Conservation (phyloP, 2,888 invertebrate species). For the Temnothorax unifasciatus region DNA sequence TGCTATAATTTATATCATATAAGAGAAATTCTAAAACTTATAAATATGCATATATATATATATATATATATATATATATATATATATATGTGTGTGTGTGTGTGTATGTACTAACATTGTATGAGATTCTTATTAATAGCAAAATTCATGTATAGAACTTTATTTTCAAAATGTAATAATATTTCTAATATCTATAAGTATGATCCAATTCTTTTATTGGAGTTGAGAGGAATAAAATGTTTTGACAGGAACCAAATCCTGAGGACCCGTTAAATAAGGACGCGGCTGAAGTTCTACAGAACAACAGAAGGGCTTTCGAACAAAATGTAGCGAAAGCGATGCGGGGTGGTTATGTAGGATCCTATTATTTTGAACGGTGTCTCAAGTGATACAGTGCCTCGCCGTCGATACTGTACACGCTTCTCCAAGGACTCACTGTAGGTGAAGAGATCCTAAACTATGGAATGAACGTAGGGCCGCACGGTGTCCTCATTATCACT, state of each 20-base stretch:
- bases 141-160: neutral
- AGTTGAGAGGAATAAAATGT: constrained; percentile 36
- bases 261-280: constrained; percentile 99
- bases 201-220: neutral
- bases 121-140: neutral
- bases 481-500: constrained; percentile 72
- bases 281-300: constrained; percentile 98
- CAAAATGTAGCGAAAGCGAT: constrained; percentile 98
- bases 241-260: constrained; percentile 96
- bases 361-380: constrained; percentile 98
- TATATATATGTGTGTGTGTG: too few relatives aligned
- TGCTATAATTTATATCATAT: neutral
- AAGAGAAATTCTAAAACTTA: neutral
- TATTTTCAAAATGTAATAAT: neutral
- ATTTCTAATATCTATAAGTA: neutral
- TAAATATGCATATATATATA: neutral
- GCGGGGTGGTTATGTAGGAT: constrained; percentile 98
- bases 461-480: constrained; percentile 71
- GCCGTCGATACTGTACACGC: constrained; percentile 80
- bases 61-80: too few relatives aligned
- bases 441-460: constrained; percentile 75
- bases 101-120: neutral
- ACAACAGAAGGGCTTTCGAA: constrained; percentile 97
- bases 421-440: constrained; percentile 77
- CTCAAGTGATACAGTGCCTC: constrained; percentile 92